Evolutionary conservation across 2,797 vertebrate species (phyloP).

Genomic region (Parauchenoglanis punctatus): DNA sequence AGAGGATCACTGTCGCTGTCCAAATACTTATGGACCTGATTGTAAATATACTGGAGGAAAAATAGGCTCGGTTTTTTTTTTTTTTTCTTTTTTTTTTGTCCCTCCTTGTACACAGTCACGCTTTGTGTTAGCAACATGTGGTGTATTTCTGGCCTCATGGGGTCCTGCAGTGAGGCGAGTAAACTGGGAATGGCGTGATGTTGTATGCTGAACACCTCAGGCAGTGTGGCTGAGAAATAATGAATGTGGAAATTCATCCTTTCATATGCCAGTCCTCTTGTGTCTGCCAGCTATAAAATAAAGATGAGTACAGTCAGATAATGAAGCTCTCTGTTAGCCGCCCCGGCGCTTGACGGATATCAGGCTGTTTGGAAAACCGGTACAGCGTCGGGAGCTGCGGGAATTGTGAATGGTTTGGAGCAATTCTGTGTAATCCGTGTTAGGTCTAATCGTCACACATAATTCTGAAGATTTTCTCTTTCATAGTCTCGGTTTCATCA

Average conservation of each 20-base stretch:
- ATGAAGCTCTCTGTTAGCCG: conserved; percentile 61
- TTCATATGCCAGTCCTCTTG: conserved; percentile 66
- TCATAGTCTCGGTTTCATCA: neutral
- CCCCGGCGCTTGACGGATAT: conserved; percentile 51
- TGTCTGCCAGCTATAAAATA: conserved; percentile 70
- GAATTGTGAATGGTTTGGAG: neutral
- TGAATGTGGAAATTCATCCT: conserved; percentile 75
- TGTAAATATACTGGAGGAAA: too few species aligned
- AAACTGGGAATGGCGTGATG: conserved; percentile 10
- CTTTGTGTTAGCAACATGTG: neutral
- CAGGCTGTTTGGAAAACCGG: conserved; percentile 31
- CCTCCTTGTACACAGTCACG: too few species aligned
- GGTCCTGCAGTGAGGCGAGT: neutral
- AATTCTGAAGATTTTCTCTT: neutral
- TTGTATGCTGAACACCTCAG: conserved; percentile 47
- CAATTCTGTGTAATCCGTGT: neutral
- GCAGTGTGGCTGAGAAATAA: conserved; percentile 65
- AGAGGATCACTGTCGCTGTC: too few species aligned
- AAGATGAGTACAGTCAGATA: conserved; percentile 68
- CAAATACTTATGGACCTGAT: too few species aligned
- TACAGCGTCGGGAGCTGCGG: neutral
- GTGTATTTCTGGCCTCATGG: neutral
- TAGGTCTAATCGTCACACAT: neutral
- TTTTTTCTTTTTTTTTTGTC: too few species aligned
- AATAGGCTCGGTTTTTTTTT: too few species aligned